Percentiles rank a stretch among this genome's conserved stretches.
These are phyloP conservation scores for Pristis pectinata DNA, from an alignment of 2,797 vertebrate species.

Conservation along the genomic window DNA sequence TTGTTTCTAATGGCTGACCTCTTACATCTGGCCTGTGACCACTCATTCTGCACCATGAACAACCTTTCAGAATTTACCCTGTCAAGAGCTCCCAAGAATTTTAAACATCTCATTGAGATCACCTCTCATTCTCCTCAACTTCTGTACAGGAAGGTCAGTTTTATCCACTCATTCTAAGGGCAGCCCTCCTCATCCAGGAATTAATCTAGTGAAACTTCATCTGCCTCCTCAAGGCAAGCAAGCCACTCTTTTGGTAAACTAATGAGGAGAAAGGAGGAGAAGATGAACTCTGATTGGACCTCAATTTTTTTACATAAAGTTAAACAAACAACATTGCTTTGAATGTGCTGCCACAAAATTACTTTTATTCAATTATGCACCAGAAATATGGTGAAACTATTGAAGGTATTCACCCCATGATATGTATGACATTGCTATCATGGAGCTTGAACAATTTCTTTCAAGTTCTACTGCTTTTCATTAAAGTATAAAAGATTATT, in stretches of 20 bases:
- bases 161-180: too few relatives aligned
- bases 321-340: not conserved
- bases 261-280: not conserved
- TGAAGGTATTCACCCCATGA: not conserved
- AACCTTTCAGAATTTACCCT: not conserved
- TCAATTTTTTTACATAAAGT: too few relatives aligned
- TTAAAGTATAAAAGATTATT: slow-evolving; percentile 5
- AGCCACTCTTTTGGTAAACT: not conserved
- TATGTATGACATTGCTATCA: not conserved
- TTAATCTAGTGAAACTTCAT: not conserved
- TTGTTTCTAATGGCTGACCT: not conserved
- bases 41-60: not conserved
- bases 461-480: not conserved
- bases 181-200: not conserved
- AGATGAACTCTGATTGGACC: not conserved
- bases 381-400: not conserved
- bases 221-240: not conserved
- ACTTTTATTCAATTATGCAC: not conserved
- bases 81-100: not conserved
- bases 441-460: not conserved
- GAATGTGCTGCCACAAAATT: not conserved
- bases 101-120: not conserved
- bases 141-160: too few relatives aligned
- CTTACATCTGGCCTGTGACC: not conserved
- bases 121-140: not conserved